Base-by-base conservation (phyloP, 1,140 invertebrate species). In the Camponotus vicinus region DNA sequence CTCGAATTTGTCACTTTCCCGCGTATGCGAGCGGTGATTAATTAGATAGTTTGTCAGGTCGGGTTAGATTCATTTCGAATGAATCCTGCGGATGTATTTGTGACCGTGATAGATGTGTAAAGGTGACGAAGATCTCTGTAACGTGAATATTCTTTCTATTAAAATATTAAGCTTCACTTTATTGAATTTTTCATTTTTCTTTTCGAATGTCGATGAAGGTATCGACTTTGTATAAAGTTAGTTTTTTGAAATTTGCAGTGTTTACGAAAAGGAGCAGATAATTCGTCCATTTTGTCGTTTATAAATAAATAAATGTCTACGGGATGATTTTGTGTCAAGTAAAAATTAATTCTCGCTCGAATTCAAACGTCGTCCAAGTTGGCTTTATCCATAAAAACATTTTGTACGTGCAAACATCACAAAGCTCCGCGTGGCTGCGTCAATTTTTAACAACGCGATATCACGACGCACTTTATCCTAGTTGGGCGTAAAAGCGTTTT, bases 391-490 rank as follows among this genome's bases (percentile, higher is more conserved):
- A 82, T 71, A 55, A 73, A 83, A 83, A 83, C 32, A 61, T 61
- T 75, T 75, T 21, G 40, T n/a, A 37, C 57, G n/a, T 8, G 55
- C 67, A 73, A 82, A 75, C 27, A 49, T 73, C 67, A 83, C 69
- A 83, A 83, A 83, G 69, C 55, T 49, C 5, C 13, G 11, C 57
- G 18, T n/a, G 18, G 21, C 13, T n/a, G 69, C 69, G 55, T 83
- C 79, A 73, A 83, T 83, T 83, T 83, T 83, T 83, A 83, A 83
- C 79, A 73, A 71, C 9, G 40, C 69, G 42, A 63, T 75, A 83
- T 83, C 79, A 83, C 42, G 79, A 75, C 79, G 79, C 55, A 83
- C 79, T 83, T 83, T 83, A 83, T 63, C 32, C 13, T 27, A 45
- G 40, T 75, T 13, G 40, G 13, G 40, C 79, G 69, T 75, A 83